phyloP scores from a whole-genome alignment of 2,797 vertebrate species.

The Cyclopterus lumpus region DNA sequence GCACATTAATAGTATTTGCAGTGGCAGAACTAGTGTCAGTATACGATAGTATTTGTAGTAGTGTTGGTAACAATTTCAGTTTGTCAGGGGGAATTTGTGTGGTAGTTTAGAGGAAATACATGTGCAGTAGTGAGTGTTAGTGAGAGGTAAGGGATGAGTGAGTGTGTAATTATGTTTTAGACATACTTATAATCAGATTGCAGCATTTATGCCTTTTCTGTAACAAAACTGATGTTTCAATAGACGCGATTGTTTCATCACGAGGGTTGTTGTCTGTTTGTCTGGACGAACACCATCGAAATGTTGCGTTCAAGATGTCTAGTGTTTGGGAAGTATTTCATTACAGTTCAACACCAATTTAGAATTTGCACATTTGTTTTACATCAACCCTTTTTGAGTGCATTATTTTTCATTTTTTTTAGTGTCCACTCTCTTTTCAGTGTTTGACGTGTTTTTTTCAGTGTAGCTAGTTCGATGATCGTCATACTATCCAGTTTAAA shows the following conservation, averaged over 20 bases:
- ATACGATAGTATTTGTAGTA: not conserved
- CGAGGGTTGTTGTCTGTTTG: not conserved
- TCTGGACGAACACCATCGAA: not conserved
- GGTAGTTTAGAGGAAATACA: not conserved
- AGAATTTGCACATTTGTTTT: too few species aligned
- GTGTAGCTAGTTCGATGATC: too few species aligned
- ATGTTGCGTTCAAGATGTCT: not conserved
- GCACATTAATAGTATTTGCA: not conserved
- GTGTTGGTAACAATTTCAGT: not conserved
- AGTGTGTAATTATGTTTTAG: not conserved
- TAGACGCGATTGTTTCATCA: not conserved
- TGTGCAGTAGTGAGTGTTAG: not conserved
- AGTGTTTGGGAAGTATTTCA: too few species aligned
- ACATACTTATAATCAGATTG: slow-evolving; percentile 13
- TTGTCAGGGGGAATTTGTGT: not conserved
- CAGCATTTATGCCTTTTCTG: not conserved
- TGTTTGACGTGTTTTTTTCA: too few species aligned
- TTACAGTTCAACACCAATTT: too few species aligned
- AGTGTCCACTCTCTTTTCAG: too few species aligned
- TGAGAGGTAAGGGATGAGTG: not conserved
- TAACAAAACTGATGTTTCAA: slow-evolving; percentile 1
- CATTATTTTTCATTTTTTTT: too few species aligned
- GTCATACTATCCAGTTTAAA: too few species aligned
- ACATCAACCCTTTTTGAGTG: too few species aligned
- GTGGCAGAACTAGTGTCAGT: not conserved